Conservation (phyloP, 1,140 invertebrate genomes). For the Eulimnadia texana region DNA sequence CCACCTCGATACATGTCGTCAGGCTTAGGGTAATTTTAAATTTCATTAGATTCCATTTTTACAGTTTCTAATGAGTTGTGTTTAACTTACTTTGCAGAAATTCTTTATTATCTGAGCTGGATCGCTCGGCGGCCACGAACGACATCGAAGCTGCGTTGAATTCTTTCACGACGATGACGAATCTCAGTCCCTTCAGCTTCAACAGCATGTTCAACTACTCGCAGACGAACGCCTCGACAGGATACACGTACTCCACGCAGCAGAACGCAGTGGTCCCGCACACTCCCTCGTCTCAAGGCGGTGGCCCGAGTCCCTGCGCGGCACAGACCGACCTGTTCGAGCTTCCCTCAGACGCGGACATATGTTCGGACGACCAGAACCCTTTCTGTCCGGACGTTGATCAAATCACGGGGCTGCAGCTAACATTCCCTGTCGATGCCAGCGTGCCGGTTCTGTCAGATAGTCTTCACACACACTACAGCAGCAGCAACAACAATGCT, state of each 20-base stretch:
- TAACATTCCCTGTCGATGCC: slow-evolving; percentile 44
- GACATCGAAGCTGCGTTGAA: slow-evolving; percentile 11
- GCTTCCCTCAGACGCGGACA: slow-evolving; percentile 10
- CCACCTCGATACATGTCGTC: slow-evolving; percentile 3
- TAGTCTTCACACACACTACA: slow-evolving; percentile 17
- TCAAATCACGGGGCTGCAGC: slow-evolving; percentile 31
- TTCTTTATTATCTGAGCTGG: not conserved
- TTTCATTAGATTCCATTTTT: too few species aligned
- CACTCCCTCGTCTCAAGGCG: slow-evolving; percentile 22
- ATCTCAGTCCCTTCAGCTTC: not conserved
- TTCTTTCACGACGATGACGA: slow-evolving; percentile 10
- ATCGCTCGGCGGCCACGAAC: slow-evolving; percentile 3
- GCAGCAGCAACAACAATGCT: slow-evolving; percentile 7
- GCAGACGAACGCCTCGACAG: not conserved
- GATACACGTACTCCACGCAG: slow-evolving; percentile 25
- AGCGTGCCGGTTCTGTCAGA: slow-evolving; percentile 49
- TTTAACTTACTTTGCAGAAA: too few species aligned
- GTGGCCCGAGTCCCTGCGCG: slow-evolving; percentile 37
- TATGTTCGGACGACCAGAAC: slow-evolving; percentile 15
- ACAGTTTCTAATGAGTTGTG: too few species aligned
- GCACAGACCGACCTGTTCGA: slow-evolving; percentile 13
- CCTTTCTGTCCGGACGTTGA: slow-evolving; percentile 29
- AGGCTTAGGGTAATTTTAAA: not conserved
- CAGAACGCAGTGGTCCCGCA: slow-evolving; percentile 27
- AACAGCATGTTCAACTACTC: not conserved